Base-by-base conservation (phyloP, 2,113 vertebrate species). In the Eretmochelys imbricata region DNA sequence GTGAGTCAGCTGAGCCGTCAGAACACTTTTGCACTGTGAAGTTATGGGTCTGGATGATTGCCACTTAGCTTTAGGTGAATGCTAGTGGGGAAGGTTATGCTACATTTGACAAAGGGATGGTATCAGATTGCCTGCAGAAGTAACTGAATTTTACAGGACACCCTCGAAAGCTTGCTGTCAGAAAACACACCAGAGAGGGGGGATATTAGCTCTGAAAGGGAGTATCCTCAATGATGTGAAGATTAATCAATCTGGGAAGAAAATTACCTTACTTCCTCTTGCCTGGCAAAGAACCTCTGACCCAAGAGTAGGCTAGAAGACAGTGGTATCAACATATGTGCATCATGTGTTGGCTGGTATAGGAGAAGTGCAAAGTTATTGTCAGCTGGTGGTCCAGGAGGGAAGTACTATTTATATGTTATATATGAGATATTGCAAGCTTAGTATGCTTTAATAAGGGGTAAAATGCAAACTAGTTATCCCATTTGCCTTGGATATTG, bases 191-290 rank as follows among this genome's bases (percentile, higher is more conserved):
- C 17, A 72, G 35, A 78, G 49, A 78, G 53, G 82, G 91, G 79
- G 65, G 57, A 94, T 91, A 49, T 31, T 53, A 24, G n/a, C 29
- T 50, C 54, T 65, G 1, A 0, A 92, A 81, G 22, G 65, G 88
- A 83, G 84, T 46, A 65, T 12, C 88, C 84, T 27, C 75, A 94
- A 85, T 91, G 78, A 88, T 82, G 81, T 91, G 87, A 81, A 80
- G 91, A 69, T 65, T 92, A 94, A 94, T 94, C 91, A 97, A 81
- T 84, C 83, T 88, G 82, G 89, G 82, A 90, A 87, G 81, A 93
- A 93, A 93, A 78, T 57, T 92, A 46, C 6, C 8, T 53, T 72
- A 72, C 35, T 72, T 69, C 7, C 16, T 27, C 17, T 84, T 12
- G 7, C 10, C 72, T 0, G 1, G n/a, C 91, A 53, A 19, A 95